Conservation (phyloP, 2,888 invertebrate species). For the Cantharis lateralis region DNA sequence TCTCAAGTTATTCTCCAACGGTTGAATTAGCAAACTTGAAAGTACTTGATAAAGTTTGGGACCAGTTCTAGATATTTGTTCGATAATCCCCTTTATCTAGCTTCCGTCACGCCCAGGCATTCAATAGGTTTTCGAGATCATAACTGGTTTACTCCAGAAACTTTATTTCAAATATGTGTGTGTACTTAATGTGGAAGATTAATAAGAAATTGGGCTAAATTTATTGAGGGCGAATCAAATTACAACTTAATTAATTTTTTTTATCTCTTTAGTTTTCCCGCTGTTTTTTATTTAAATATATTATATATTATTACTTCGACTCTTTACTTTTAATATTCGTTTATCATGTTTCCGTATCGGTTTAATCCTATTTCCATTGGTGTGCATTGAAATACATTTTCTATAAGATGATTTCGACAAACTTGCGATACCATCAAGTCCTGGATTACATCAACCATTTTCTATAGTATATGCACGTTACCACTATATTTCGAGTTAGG, state of each 20-base stretch:
- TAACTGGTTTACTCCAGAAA: background rate
- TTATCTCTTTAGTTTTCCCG: background rate
- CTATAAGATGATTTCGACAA: constrained; percentile 44
- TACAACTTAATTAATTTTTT: background rate
- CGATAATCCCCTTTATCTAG: constrained; percentile 25
- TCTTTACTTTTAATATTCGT: background rate
- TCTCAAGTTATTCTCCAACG: constrained; percentile 20
- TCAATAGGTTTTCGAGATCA: constrained; percentile 7
- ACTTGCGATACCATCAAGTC: constrained; percentile 44
- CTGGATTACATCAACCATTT: constrained; percentile 44
- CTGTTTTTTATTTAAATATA: background rate
- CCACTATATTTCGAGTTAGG: background rate
- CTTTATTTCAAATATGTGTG: background rate
- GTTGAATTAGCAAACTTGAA: constrained; percentile 28
- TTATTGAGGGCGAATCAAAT: background rate
- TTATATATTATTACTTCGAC: background rate
- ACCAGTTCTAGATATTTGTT: constrained; percentile 25
- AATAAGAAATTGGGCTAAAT: background rate
- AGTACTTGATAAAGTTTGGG: constrained; percentile 26
- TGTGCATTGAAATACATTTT: constrained; percentile 41
- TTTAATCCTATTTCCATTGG: constrained; percentile 46
- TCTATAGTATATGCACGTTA: constrained; percentile 9
- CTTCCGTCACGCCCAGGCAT: constrained; percentile 17
- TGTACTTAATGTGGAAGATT: background rate
- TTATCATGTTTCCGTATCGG: constrained; percentile 13